Base-by-base conservation (phyloP, 2,888 invertebrate species). In the Ellobium chinense region DNA sequence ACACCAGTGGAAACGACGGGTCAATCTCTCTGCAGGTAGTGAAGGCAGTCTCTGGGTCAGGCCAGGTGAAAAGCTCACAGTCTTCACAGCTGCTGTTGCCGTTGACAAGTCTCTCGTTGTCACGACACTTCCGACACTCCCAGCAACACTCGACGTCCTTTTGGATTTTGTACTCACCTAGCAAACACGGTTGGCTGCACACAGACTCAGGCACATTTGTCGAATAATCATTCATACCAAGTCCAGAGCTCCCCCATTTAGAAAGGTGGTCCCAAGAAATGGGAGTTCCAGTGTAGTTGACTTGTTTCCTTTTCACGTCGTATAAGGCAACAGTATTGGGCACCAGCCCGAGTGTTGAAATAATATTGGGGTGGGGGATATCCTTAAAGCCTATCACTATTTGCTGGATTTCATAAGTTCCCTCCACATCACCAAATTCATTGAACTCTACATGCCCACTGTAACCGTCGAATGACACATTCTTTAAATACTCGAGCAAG, bases 81-180 rank as follows among this genome's bases (percentile, higher is more conserved):
- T 54, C 7, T 29, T 65, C 39, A 46, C 87, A 87, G 37, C 76
- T 68, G 12, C 79, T 85, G 27, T 66, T 69, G n/a, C 83, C 81
- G 5, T 63, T 18, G 54, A 60, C 60, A 12, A 84, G 58, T 7
- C 69, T 58, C 70, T 87, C 86, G 74, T 87, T 87, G 21, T 72
- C 74, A 12, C 83, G 58, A 58, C 87, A 87, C 0, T 54, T 27
- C 21, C 56, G 58, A 66, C 87, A 87, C 29, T 80, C 65, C 86
- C 87, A 87, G 81, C 87, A 87, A 58, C 87, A 87, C 29, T 75
- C 68, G 9, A 24, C 81, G 27, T 81, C 81, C 68, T 73, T 79
- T 56, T 78, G 84, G 29, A 84, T 82, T 1, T 82, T 77, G 70
- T 84, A 83, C 73, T 86, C 77, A 0, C 87, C 86, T n/a, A 63